Conservation (phyloP, 2,797 vertebrate species). For the Scarus forsteni region DNA sequence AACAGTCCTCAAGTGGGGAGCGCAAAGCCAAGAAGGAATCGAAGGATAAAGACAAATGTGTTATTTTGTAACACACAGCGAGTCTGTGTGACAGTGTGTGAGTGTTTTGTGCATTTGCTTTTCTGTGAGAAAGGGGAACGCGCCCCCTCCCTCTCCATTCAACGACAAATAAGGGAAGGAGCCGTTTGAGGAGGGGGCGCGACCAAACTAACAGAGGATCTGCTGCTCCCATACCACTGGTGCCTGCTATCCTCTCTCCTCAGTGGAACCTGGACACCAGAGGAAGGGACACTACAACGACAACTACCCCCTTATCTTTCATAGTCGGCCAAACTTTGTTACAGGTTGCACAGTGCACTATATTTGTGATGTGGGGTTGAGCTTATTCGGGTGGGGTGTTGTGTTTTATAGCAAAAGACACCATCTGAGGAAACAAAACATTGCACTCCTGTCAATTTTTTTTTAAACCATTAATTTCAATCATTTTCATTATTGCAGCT, state of each 20-base stretch:
- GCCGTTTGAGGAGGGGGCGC: conserved; percentile 48
- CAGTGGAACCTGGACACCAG: conserved; percentile 82
- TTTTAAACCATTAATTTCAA: conserved; percentile 64
- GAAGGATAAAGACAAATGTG: conserved; percentile 94
- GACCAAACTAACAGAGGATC: conserved; percentile 80
- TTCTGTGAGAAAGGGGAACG: conserved; percentile 56
- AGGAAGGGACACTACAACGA: conserved; percentile 79
- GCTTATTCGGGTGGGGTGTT: conserved; percentile 55
- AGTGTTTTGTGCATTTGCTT: conserved; percentile 70
- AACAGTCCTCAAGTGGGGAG: conserved; percentile 88
- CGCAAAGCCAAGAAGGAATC: conserved; percentile 92
- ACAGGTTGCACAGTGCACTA: conserved; percentile 84
- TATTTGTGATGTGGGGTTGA: conserved; percentile 77
- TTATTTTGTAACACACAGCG: conserved; percentile 91
- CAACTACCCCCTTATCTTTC: conserved; percentile 82
- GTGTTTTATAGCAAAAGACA: conserved; percentile 80
- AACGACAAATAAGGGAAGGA: conserved; percentile 67
- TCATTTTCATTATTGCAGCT: conserved; percentile 81
- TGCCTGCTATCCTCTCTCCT: conserved; percentile 90
- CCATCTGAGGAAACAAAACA: conserved; percentile 62
- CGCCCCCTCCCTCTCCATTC: neutral
- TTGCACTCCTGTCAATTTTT: conserved; percentile 74
- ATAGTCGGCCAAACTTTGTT: conserved; percentile 88
- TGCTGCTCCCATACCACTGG: conserved; percentile 92
- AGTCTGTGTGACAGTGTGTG: conserved; percentile 50